Evolutionary conservation across 2,113 vertebrate species (phyloP).

Genomic region (Poecilia latipinna): DNA sequence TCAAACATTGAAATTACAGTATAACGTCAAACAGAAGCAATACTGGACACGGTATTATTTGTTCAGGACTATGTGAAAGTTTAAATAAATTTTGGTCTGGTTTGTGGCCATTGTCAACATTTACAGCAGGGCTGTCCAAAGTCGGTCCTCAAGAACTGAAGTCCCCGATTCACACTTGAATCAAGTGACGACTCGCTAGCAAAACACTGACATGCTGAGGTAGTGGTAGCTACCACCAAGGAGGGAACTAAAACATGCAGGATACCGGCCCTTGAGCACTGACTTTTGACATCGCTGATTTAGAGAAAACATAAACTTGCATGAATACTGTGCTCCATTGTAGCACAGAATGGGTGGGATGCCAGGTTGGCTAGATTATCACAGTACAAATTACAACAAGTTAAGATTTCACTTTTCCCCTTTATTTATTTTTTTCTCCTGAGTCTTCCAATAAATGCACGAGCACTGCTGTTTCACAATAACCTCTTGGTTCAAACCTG

Average conservation of each 20-base stretch:
- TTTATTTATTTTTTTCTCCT: background rate
- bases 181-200: too few species aligned
- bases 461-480: background rate
- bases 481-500: background rate
- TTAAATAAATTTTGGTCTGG: constrained; percentile 11
- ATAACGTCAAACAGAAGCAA: constrained; percentile 46
- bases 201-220: too few species aligned
- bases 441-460: background rate
- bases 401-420: background rate
- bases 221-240: too few species aligned
- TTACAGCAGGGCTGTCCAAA: too few species aligned
- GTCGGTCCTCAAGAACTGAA: too few species aligned
- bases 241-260: too few species aligned
- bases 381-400: background rate
- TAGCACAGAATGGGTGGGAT: constrained; percentile 2
- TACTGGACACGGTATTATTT: constrained; percentile 26
- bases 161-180: too few species aligned
- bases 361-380: constrained; percentile 4
- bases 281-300: background rate
- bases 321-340: constrained; percentile 21
- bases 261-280: too few species aligned
- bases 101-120: constrained; percentile 28
- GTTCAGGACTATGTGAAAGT: constrained; percentile 16
- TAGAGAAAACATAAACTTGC: constrained; percentile 13
- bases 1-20: constrained; percentile 22